Conservation (phyloP, 2,113 vertebrate genomes). For the Hippolais icterina region DNA sequence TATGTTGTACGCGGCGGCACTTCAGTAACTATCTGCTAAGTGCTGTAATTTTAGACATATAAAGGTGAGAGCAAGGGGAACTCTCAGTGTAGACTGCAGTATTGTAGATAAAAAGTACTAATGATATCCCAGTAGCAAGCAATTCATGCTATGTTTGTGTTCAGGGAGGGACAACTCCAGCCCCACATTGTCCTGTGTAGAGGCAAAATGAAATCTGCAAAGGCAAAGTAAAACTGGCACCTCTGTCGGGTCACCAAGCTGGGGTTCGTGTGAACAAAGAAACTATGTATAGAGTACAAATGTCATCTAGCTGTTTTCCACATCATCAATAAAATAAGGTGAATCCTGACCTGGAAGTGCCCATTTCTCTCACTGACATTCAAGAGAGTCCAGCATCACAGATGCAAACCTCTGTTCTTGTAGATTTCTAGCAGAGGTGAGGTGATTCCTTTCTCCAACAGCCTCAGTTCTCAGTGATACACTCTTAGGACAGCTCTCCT, state of each 20-base stretch:
- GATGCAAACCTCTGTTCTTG: background rate
- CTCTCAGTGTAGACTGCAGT: background rate
- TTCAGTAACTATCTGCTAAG: accelerated
- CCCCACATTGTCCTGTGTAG: too few species aligned
- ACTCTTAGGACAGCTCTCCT: background rate
- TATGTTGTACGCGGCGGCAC: background rate
- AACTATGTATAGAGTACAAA: background rate
- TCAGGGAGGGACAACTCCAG: background rate
- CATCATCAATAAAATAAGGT: background rate
- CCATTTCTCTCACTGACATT: background rate
- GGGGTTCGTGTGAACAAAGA: background rate
- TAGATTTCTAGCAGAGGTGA: background rate
- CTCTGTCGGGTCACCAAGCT: background rate
- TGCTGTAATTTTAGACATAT: background rate
- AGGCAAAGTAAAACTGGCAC: background rate
- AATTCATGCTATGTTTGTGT: background rate
- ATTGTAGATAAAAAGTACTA: background rate
- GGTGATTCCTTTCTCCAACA: background rate
- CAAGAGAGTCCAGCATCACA: background rate
- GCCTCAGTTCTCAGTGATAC: background rate
- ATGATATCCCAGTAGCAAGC: background rate
- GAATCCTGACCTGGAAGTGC: background rate
- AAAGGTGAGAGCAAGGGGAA: background rate
- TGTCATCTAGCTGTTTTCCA: background rate
- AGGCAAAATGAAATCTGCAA: background rate